Evolutionary conservation across 2,888 invertebrate genomes (phyloP).

Genomic region (Steinernema carpocapsae): DNA sequence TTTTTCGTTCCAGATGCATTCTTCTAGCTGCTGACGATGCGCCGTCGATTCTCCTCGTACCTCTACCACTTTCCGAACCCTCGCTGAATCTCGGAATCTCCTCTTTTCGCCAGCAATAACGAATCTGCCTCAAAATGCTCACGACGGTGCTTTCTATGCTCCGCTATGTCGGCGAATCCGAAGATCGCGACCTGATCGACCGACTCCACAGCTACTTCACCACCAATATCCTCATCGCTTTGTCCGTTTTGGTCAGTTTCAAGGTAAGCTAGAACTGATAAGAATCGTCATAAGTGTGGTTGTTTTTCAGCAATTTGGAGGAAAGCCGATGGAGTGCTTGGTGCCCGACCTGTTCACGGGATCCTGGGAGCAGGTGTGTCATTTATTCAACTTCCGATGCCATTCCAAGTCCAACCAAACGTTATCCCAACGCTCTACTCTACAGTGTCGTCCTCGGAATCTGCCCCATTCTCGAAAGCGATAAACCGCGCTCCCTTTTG

Average conservation of each 20-base stretch:
- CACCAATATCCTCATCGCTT: conserved; percentile 64
- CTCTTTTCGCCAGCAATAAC: background rate
- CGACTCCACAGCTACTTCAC: conserved; percentile 67
- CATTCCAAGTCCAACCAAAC: background rate
- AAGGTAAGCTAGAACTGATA: conserved; percentile 50
- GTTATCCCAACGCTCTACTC: background rate
- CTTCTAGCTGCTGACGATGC: background rate
- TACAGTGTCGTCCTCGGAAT: background rate
- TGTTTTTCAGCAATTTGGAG: conserved; percentile 65
- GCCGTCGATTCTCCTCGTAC: background rate
- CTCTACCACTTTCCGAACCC: conserved; percentile 24
- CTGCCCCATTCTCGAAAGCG: background rate
- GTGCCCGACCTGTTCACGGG: conserved; percentile 65
- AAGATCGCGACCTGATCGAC: conserved; percentile 67
- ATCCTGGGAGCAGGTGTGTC: conserved; percentile 65
- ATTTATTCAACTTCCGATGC: background rate
- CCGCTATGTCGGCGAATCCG: conserved; percentile 65
- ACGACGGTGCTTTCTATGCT: conserved; percentile 66
- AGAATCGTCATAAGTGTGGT: background rate
- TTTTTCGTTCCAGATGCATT: background rate
- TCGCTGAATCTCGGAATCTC: background rate
- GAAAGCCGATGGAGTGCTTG: conserved; percentile 66
- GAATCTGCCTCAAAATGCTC: conserved; percentile 49
- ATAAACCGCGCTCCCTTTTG: background rate
- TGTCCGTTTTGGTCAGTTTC: conserved; percentile 65